A percentile compares a stretch with the other conserved stretches of the same genome.
phyloP scores from a whole-genome alignment of 2,797 vertebrate genomes.

The Eidolon dupreanum region DNA sequence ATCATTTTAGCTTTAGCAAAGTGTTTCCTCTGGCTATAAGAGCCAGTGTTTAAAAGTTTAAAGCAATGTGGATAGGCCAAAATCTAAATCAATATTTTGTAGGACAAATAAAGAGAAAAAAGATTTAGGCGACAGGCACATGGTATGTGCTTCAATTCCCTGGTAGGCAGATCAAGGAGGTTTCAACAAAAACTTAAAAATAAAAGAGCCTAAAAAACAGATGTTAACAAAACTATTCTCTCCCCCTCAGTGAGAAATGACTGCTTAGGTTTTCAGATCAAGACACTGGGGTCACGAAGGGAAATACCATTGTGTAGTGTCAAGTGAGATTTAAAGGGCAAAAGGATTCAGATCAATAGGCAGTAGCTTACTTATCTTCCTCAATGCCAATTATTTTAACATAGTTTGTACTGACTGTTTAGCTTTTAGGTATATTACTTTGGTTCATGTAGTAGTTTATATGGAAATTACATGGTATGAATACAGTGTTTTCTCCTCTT shows the following conservation, averaged over 20 bases:
- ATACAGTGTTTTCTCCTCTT: background rate
- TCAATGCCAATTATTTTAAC: background rate
- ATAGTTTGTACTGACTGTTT: slow-evolving; percentile 34
- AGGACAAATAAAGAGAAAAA: slow-evolving; percentile 72
- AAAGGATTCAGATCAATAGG: slow-evolving; percentile 52
- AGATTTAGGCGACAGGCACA: background rate
- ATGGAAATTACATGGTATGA: background rate
- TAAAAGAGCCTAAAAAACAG: slow-evolving; percentile 54
- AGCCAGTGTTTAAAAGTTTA: slow-evolving; percentile 57
- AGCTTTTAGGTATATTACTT: slow-evolving; percentile 2
- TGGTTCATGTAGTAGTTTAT: background rate
- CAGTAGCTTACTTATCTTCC: slow-evolving; percentile 40
- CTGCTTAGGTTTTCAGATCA: slow-evolving; percentile 59
- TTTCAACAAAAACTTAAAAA: slow-evolving; percentile 62
- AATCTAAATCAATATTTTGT: slow-evolving; percentile 79
- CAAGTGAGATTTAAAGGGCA: slow-evolving; percentile 15
- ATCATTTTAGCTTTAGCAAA: slow-evolving; percentile 66
- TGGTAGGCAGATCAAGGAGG: slow-evolving; percentile 64
- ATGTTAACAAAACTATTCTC: slow-evolving; percentile 65
- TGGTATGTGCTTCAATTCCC: slow-evolving; percentile 37
- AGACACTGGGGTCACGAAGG: slow-evolving; percentile 43
- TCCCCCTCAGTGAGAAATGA: slow-evolving; percentile 46
- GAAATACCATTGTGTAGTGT: slow-evolving; percentile 7
- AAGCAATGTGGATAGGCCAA: slow-evolving; percentile 69
- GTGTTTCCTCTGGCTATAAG: slow-evolving; percentile 31